Percentiles rank a stretch among this genome's conserved stretches.
Evolutionary conservation across 2,888 invertebrate species (phyloP).

Genomic region (Brenthis hecate): DNA sequence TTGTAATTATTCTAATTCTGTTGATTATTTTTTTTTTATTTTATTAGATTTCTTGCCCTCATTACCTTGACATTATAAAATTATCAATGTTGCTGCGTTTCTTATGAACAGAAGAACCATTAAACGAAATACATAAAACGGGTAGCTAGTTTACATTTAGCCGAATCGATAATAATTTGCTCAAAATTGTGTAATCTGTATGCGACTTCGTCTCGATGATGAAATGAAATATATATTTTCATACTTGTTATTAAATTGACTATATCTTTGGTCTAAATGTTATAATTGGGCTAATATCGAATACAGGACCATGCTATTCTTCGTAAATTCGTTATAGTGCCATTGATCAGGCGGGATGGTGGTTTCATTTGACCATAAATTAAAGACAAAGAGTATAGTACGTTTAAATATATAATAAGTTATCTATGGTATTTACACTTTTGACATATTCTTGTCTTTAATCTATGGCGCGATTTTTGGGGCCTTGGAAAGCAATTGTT

Average conservation of each 20-base stretch:
- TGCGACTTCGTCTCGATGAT: conserved; percentile 44
- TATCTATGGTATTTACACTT: not conserved
- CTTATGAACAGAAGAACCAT: conserved; percentile 54
- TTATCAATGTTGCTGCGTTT: conserved; percentile 41
- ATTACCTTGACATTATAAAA: conserved; percentile 31
- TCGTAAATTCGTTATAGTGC: conserved; percentile 50
- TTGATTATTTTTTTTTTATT: conserved; percentile 50
- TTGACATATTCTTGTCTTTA: conserved; percentile 9
- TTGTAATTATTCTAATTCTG: conserved; percentile 57
- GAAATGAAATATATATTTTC: conserved; percentile 59
- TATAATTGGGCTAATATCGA: conserved; percentile 52
- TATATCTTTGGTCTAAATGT: conserved; percentile 52
- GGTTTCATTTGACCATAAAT: conserved; percentile 15
- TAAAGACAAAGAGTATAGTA: conserved; percentile 15
- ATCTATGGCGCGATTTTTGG: conserved; percentile 7
- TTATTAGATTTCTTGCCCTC: conserved; percentile 46
- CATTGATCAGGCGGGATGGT: conserved; percentile 38
- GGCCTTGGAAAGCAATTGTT: conserved; percentile 14
- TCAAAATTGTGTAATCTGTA: conserved; percentile 44
- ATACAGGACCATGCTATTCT: conserved; percentile 56
- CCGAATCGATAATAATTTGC: conserved; percentile 44
- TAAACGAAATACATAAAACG: conserved; percentile 49
- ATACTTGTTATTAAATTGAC: conserved; percentile 54
- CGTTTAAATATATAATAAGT: not conserved
- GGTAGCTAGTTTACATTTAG: conserved; percentile 53